phyloP scores from a whole-genome alignment of 2,113 vertebrate species.

The Amphiprion ocellaris region DNA sequence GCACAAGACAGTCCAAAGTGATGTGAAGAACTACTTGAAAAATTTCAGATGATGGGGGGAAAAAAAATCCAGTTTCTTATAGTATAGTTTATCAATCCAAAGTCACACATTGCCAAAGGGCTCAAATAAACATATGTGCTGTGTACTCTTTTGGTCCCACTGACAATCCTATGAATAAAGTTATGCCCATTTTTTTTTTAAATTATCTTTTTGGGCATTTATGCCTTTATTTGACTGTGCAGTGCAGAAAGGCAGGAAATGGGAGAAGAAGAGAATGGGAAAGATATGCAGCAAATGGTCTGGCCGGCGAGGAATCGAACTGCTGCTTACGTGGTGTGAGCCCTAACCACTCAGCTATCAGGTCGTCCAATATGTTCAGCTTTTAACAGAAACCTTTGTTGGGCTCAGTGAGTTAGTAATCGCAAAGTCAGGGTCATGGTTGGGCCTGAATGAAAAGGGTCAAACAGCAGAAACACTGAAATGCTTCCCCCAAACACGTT shows the following conservation, averaged over 20 bases:
- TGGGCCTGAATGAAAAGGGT: conserved; percentile 30
- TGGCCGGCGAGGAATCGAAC: no score
- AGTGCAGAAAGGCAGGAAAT: no score
- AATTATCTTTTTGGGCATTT: not conserved
- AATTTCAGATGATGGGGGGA: not conserved
- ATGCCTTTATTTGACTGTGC: no score
- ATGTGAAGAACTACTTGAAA: conserved; percentile 29
- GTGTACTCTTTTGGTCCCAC: conserved; percentile 4
- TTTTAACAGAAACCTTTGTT: conserved; percentile 45
- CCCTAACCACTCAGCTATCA: no score
- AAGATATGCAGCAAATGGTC: no score
- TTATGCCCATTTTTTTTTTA: conserved; percentile 39
- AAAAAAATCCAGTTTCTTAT: conserved; percentile 8
- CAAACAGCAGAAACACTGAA: conserved; percentile 23
- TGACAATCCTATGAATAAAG: conserved; percentile 31
- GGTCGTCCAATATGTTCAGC: not conserved
- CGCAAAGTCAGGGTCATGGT: conserved; percentile 21
- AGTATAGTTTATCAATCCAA: not conserved
- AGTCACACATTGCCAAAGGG: not conserved
- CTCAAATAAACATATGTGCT: conserved; percentile 10
- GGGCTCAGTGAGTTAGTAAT: conserved; percentile 29
- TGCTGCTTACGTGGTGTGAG: no score
- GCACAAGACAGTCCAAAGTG: conserved; percentile 31
- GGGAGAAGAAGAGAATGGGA: no score
- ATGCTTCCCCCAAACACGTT: conserved; percentile 18